phyloP scores from a whole-genome alignment of 2,888 invertebrate genomes.

The Amphipyra berbera region DNA sequence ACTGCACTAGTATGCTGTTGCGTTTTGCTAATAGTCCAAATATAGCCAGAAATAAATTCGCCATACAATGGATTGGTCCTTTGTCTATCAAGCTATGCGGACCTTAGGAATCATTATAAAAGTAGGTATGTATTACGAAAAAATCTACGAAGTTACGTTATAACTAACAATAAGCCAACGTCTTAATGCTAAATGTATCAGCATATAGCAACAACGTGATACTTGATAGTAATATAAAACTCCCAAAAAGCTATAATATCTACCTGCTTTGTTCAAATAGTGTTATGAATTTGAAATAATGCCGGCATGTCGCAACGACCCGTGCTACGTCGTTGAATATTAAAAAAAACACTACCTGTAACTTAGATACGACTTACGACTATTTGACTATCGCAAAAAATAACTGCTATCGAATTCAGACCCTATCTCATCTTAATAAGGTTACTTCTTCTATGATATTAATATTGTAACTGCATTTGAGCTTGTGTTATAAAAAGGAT shows the following conservation, averaged over 20 bases:
- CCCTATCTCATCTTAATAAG: slow-evolving; percentile 15
- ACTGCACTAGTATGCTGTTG: too few relatives aligned
- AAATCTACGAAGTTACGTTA: too few relatives aligned
- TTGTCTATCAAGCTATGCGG: too few relatives aligned
- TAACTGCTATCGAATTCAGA: slow-evolving; percentile 15
- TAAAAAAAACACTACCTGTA: slow-evolving; percentile 78
- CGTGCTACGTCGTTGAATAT: slow-evolving; percentile 78
- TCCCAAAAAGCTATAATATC: slow-evolving; percentile 56
- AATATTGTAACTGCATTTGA: slow-evolving; percentile 33
- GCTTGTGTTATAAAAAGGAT: slow-evolving; percentile 43
- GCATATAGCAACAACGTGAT: slow-evolving; percentile 14
- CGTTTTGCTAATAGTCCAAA: too few relatives aligned
- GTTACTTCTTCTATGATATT: slow-evolving; percentile 33
- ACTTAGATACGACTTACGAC: slow-evolving; percentile 56
- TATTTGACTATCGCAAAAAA: slow-evolving; percentile 41
- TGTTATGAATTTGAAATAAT: slow-evolving; percentile 74
- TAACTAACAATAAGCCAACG: not conserved
- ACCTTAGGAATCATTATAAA: too few relatives aligned
- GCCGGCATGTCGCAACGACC: slow-evolving; percentile 76
- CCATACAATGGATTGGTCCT: too few relatives aligned
- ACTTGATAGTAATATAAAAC: slow-evolving; percentile 26
- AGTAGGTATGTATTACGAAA: too few relatives aligned
- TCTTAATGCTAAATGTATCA: not conserved
- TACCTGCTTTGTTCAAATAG: slow-evolving; percentile 73
- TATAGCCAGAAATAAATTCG: too few relatives aligned